A percentile compares a stretch with the other conserved stretches of the same genome.
Evolutionary conservation across 2,797 vertebrate species (phyloP).

Genomic region (Alcedo quadribrachys): DNA sequence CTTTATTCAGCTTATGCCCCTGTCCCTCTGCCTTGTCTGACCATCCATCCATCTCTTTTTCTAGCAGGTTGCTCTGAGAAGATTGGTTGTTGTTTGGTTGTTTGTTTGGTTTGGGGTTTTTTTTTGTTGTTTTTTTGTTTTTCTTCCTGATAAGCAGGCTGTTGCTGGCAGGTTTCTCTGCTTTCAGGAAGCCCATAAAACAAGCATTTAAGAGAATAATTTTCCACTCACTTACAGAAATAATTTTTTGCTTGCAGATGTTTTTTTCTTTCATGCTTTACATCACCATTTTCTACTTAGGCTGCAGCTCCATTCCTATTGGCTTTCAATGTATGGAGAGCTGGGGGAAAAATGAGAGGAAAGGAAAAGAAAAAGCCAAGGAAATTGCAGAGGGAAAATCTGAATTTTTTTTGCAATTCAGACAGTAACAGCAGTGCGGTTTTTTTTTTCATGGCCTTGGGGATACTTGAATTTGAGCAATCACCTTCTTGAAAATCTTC

Average conservation of each 20-base stretch:
- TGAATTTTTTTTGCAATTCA: not conserved
- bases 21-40: not conserved
- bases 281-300: not conserved
- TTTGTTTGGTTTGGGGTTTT: too few species aligned
- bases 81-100: not conserved
- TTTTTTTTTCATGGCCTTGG: not conserved
- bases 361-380: not conserved
- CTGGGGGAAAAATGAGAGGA: not conserved
- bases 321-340: not conserved
- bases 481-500: conserved; percentile 1
- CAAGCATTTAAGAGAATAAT: not conserved
- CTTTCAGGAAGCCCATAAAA: not conserved
- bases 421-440: not conserved
- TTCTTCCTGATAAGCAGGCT: not conserved
- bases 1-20: not conserved
- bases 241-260: conserved; percentile 3
- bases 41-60: not conserved
- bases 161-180: not conserved
- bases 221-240: not conserved
- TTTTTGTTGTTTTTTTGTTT: not conserved
- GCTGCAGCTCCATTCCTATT: not conserved
- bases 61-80: not conserved
- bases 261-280: not conserved
- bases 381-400: not conserved
- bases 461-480: not conserved